A percentile compares a stretch with the other conserved stretches of the same genome.
phyloP scores from a whole-genome alignment of 2,888 invertebrate genomes.

The Yponomeuta cagnagella region DNA sequence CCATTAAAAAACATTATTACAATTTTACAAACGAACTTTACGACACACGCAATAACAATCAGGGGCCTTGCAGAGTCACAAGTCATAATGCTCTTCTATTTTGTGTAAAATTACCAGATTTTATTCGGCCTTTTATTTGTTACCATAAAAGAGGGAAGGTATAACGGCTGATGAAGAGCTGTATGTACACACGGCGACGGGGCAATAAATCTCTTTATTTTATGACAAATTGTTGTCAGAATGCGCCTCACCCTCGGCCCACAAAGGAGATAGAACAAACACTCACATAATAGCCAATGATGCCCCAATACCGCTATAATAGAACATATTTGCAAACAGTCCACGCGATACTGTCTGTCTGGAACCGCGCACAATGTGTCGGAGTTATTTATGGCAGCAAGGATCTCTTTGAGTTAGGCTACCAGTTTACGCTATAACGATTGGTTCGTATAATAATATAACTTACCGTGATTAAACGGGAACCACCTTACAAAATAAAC shows the following conservation, averaged over 20 bases:
- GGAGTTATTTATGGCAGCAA: constrained; percentile 49
- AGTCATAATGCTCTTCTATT: constrained; percentile 16
- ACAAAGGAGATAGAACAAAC: constrained; percentile 71
- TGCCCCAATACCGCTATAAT: constrained; percentile 54
- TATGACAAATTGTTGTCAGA: constrained; percentile 73
- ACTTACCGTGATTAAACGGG: too few relatives aligned
- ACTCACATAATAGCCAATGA: constrained; percentile 59
- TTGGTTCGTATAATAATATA: not conserved
- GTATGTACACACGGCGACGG: constrained; percentile 46
- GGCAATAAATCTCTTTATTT: constrained; percentile 73
- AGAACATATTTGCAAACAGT: constrained; percentile 57
- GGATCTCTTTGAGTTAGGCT: not conserved
- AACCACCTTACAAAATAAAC: too few relatives aligned
- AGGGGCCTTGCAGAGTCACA: constrained; percentile 7
- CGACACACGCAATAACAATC: constrained; percentile 1
- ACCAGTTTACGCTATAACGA: not conserved
- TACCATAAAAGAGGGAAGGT: constrained; percentile 62
- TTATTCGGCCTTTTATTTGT: constrained; percentile 65
- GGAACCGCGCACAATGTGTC: constrained; percentile 53
- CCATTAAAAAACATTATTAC: too few relatives aligned
- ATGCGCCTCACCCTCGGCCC: constrained; percentile 50
- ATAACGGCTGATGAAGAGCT: constrained; percentile 65
- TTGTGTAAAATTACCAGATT: constrained; percentile 50
- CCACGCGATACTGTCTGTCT: constrained; percentile 51
- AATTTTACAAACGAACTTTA: not conserved